These are phyloP conservation scores for Dysmachus trigonus DNA, from an alignment of 2,888 invertebrate genomes.

Conservation along the genomic window DNA sequence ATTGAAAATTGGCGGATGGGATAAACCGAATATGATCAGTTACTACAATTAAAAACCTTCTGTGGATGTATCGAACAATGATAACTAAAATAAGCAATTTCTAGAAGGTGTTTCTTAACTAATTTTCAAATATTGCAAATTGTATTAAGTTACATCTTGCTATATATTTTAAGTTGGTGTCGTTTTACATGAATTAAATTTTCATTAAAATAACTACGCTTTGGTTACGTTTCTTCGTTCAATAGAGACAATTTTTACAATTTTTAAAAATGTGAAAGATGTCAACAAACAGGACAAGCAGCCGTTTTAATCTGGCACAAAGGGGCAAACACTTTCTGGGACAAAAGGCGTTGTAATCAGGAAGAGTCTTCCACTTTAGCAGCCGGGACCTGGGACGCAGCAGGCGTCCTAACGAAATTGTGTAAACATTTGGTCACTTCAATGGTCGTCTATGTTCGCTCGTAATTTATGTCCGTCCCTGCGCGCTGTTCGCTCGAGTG, in stretches of 20 bases:
- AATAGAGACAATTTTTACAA: neutral
- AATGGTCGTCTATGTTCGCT: conserved; percentile 46
- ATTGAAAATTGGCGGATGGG: too few species aligned
- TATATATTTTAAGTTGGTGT: too few species aligned
- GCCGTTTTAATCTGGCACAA: neutral
- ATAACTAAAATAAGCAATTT: too few species aligned
- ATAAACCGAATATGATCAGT: too few species aligned
- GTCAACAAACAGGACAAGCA: neutral
- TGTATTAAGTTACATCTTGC: too few species aligned
- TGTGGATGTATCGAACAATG: too few species aligned
- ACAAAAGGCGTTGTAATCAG: conserved; percentile 26
- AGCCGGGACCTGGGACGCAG: neutral
- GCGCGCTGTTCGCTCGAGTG: conserved; percentile 39
- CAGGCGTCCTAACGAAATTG: conserved; percentile 43
- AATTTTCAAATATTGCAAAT: too few species aligned
- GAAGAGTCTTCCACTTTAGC: neutral
- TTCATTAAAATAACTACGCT: neutral
- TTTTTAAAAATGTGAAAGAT: too few species aligned
- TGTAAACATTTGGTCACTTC: conserved; percentile 51
- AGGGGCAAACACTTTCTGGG: neutral
- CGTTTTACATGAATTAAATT: neutral
- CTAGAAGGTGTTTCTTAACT: too few species aligned
- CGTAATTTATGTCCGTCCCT: conserved; percentile 48
- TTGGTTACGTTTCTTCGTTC: too few species aligned
- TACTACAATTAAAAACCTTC: too few species aligned